Evolutionary conservation across 2,888 invertebrate species (phyloP), one percentile per base, ranked within the genome.

Genomic region (Drosophila villosipedis): DNA sequence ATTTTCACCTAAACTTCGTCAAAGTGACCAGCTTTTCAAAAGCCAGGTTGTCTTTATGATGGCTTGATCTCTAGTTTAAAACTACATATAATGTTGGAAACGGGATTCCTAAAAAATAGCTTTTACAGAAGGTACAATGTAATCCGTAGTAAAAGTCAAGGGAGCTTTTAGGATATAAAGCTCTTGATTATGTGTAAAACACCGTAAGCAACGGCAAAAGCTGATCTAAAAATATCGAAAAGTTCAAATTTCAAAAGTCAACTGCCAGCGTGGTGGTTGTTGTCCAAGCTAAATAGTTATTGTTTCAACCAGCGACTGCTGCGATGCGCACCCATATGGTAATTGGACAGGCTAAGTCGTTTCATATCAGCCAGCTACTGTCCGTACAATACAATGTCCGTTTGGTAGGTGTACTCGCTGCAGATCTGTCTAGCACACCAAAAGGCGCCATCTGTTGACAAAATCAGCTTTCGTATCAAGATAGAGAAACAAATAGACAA

Each of bases 291-390:
- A 25, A 58, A n/a, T n/a, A n/a, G n/a, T n/a, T n/a, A 31, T 19
- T 22, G 12, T 12, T 16, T 22, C 22, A 12, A 22, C 9, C 16
- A 14, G 12, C 52, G 14, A 47, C n/a, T 52, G 30, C 30, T 28
- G 30, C 3, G 28, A 0, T n/a, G 33, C 1, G 10, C 25, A 35
- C 0, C 12, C 16, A n/a, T 9, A 4, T 64, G 37, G 65, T 25
- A 4, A 1, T 25, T 39, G 30, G 9, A 55, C 28, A 33, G 9
- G 25, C 70, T 70, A 58, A 47, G 3, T 3, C 1, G 7, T 37
- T 25, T 47, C 4, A 19, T 14, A 69, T 3, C 58, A 52, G 16
- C 16, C 70, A 69, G 57, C 58, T 39, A 25, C 5, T 58, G 53
- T 0, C 19, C 35, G 2, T 5, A 5, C 9, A 47, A 9, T 4